These are phyloP conservation scores for Cochlearius cochlearius DNA, from an alignment of 2,113 vertebrate species.

Conservation along the genomic window DNA sequence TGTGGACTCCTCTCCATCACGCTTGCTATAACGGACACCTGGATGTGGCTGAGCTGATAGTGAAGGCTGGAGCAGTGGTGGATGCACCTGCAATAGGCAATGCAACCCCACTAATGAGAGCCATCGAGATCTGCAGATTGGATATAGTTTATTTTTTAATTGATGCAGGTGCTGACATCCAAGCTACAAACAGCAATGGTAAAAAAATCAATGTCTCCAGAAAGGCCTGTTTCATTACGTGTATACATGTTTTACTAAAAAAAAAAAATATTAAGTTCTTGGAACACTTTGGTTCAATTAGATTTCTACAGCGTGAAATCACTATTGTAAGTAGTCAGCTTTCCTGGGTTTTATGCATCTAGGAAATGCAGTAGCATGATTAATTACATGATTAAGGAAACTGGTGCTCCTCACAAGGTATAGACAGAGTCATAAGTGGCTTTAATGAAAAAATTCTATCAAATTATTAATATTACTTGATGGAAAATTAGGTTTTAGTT, in stretches of 20 bases:
- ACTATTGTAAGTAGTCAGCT: neutral
- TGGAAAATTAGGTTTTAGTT: neutral
- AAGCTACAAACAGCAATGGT: constrained; percentile 84
- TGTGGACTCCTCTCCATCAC: constrained; percentile 94
- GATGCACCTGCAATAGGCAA: constrained; percentile 78
- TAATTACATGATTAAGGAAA: neutral
- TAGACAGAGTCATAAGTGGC: neutral
- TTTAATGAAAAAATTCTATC: neutral
- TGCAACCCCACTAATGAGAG: constrained; percentile 89
- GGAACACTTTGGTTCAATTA: neutral
- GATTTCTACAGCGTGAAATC: neutral
- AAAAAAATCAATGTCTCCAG: neutral
- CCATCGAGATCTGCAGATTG: constrained; percentile 82
- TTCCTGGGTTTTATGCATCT: neutral
- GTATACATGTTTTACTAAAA: neutral
- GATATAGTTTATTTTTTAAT: constrained; percentile 88
- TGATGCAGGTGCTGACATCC: constrained; percentile 79
- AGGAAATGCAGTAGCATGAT: neutral
- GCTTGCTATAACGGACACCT: constrained; percentile 87
- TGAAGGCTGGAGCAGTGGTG: constrained; percentile 80
- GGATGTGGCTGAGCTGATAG: constrained; percentile 80
- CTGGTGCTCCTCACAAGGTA: neutral
- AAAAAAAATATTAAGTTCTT: neutral
- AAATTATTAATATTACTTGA: neutral
- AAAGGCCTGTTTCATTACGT: neutral